Conservation (phyloP, 1,140 invertebrate genomes). For the Caenorhabditis briggsae region DNA sequence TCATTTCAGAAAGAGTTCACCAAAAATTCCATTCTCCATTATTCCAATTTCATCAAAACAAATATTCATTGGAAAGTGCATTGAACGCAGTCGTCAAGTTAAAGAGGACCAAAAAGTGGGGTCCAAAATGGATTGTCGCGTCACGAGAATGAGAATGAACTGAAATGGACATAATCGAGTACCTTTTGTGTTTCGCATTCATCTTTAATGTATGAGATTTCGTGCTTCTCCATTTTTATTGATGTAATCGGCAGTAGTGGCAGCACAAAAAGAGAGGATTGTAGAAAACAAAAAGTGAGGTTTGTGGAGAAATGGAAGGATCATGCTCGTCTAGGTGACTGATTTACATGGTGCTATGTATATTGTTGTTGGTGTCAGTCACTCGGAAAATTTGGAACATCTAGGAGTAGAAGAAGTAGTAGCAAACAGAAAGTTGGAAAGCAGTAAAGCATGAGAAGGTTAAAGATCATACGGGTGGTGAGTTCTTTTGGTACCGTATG, state of each 20-base stretch:
- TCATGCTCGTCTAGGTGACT: not conserved
- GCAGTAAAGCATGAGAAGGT: too few species aligned
- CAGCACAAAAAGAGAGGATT: not conserved
- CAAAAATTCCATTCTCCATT: too few species aligned
- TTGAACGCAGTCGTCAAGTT: constrained; percentile 14
- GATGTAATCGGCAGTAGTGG: constrained; percentile 9
- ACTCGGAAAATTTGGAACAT: constrained; percentile 10
- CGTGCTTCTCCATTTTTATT: constrained; percentile 29
- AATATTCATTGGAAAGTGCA: constrained; percentile 43
- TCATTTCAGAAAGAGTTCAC: too few species aligned
- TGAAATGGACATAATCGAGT: constrained; percentile 56
- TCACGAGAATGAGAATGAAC: constrained; percentile 44
- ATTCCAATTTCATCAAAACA: not conserved
- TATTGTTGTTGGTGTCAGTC: not conserved
- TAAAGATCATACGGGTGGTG: too few species aligned
- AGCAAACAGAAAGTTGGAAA: not conserved
- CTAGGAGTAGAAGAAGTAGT: not conserved
- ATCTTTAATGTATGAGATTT: constrained; percentile 56
- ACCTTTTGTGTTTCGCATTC: constrained; percentile 48
- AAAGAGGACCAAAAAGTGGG: not conserved
- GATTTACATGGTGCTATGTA: not conserved
- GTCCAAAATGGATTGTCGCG: constrained; percentile 31
- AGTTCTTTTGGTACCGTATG: too few species aligned
- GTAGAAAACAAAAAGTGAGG: not conserved
- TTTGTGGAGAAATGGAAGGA: not conserved